phyloP scores from a whole-genome alignment of 2,113 vertebrate genomes.

The Arizona elegans region DNA sequence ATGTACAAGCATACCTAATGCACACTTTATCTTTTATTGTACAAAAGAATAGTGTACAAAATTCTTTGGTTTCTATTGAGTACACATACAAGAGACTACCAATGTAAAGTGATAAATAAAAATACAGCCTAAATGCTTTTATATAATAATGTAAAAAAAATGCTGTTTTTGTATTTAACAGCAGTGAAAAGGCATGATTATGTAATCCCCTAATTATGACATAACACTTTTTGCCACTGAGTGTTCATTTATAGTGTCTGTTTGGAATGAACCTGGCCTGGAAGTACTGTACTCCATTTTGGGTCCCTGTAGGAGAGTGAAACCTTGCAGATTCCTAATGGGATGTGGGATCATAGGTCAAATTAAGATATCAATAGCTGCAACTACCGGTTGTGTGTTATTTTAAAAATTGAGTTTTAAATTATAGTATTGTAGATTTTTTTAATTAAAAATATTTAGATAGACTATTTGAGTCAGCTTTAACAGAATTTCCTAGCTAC shows the following conservation, averaged over 20 bases:
- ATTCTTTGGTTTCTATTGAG: slow-evolving; percentile 97
- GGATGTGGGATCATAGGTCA: slow-evolving; percentile 69
- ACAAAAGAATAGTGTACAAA: slow-evolving; percentile 98
- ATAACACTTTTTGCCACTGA: slow-evolving; percentile 72
- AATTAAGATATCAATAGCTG: slow-evolving; percentile 56
- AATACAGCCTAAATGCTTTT: slow-evolving; percentile 95
- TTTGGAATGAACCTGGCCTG: slow-evolving; percentile 82
- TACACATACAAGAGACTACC: slow-evolving; percentile 84
- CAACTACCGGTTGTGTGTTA: slow-evolving; percentile 62
- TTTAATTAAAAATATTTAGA: slow-evolving; percentile 60
- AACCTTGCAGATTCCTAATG: slow-evolving; percentile 60
- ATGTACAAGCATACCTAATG: slow-evolving; percentile 99
- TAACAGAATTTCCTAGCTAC: slow-evolving; percentile 66
- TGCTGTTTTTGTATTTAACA: slow-evolving; percentile 85
- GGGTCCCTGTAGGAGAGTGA: slow-evolving; percentile 65
- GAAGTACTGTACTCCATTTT: slow-evolving; percentile 57
- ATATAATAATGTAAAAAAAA: slow-evolving; percentile 86
- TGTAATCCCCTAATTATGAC: slow-evolving; percentile 74
- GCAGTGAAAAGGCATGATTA: slow-evolving; percentile 79
- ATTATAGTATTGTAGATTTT: slow-evolving; percentile 66
- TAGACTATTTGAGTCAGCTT: slow-evolving; percentile 66
- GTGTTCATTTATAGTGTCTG: slow-evolving; percentile 72
- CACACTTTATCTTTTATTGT: slow-evolving; percentile 99
- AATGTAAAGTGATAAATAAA: slow-evolving; percentile 88
- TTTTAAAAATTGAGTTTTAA: slow-evolving; percentile 59